These are phyloP conservation scores for Condylura cristata DNA, from an alignment of 2,113 vertebrate species.

Conservation along the genomic window DNA sequence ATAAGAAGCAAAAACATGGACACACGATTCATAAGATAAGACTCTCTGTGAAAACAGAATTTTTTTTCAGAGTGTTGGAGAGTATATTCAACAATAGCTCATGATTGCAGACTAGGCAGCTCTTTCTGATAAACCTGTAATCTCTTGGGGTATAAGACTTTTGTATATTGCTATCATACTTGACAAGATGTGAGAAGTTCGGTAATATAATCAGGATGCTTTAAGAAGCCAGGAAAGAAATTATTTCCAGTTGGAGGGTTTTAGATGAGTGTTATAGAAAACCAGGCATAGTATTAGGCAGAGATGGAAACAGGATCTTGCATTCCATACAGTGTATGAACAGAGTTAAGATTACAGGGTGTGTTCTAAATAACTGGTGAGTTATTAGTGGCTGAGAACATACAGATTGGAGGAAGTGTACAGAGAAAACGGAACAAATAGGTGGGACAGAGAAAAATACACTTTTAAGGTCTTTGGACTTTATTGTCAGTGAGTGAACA, in stretches of 20 bases:
- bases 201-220: background rate
- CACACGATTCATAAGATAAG: background rate
- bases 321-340: background rate
- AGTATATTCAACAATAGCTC: background rate
- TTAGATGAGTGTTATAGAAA: background rate
- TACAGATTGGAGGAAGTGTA: background rate
- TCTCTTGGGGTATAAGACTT: background rate
- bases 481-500: background rate
- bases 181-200: background rate
- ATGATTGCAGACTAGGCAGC: background rate
- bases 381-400: background rate
- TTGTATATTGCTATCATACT: background rate
- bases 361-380: background rate
- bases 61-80: background rate
- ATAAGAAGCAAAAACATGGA: background rate
- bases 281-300: background rate
- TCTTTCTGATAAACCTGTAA: background rate
- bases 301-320: background rate
- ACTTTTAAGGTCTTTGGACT: background rate
- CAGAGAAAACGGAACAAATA: background rate
- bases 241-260: background rate
- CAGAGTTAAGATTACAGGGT: background rate
- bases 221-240: constrained; percentile 21
- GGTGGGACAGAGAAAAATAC: background rate
- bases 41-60: constrained; percentile 1